Base-by-base conservation (phyloP, 2,888 invertebrate genomes). In the Steinernema hermaphroditum region DNA sequence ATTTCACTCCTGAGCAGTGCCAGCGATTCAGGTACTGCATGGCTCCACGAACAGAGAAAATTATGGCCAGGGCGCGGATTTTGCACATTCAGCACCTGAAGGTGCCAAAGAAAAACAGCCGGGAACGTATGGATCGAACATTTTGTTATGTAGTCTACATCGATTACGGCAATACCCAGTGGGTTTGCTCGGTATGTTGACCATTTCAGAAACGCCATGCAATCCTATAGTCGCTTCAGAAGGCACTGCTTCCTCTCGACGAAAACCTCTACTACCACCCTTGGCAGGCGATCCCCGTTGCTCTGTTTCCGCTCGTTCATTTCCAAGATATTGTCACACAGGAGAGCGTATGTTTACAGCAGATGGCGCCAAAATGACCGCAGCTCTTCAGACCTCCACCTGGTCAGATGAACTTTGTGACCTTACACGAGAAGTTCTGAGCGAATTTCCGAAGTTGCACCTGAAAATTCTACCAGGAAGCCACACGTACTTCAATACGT, bases 271-370 rank as follows among this genome's bases (percentile, higher is more conserved):
- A 29, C 24, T 70, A 22, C 44, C 49, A 54, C 24, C 73, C 73
- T n/a, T 73, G 73, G 73, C 73, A 73, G 27, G 41, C 73, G 29
- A 72, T 73, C 14, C 73, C 73, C 19, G 73, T 73, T 2, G 37
- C 73, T 1, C 37, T 73, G 50, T 37, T 32, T 32, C 62, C 62
- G 16, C 62, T 62, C 12, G 24, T 29, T 16, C 62, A 50, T 12
- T 19, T 1, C 24, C 19, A 2, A 24, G 50, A 50, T 1, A 22
- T 22, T 22, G 22, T n/a, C n/a, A n/a, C 37, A 8, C 37, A 37
- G 12, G 37, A 37, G 12, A 12, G 37, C 12, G 37, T 37, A n/a
- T n/a, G n/a, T n/a, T 34, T 2, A 4, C 8, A 34, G 6, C 16
- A 24, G 37, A 19, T 34, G 24, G 69, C 4, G 12, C 16, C 19